Base-by-base conservation (phyloP, 2,888 invertebrate genomes). In the Apamea epomidion region DNA sequence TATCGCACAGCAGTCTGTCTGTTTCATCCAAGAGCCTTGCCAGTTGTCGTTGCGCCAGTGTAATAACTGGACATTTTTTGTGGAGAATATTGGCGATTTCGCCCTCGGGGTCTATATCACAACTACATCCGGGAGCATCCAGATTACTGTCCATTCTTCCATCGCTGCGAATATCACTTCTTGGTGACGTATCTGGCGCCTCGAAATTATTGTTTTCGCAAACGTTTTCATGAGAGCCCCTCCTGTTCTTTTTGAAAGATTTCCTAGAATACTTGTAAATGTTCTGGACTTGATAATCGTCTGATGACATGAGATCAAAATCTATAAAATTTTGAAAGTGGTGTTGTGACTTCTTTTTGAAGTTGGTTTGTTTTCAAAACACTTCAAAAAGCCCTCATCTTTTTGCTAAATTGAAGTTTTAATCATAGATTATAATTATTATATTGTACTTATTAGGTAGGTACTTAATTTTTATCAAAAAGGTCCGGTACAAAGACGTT, bases 51-150 rank as follows among this genome's bases (percentile, higher is more conserved):
- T 95, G 94, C 3, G 97, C 97, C 69, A 97, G 88, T 12, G 93
- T 93, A 32, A 97, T 96, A 1, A 96, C 95, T 10, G 96, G 95
- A 76, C 95, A 96, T 90, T 97, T 97, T 84, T 95, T 96, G 85
- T 96, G 96, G 12, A 96, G 90, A 79, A 97, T 95, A 84, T 92
- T 94, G 3, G 95, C 94, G 67, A 96, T 91, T 81, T 96, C 96
- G 2, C 90, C 92, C 32, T 97, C 95, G 5, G 93, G 88, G 62
- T 95, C 95, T 67, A 92, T 69, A 25, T 94, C 94, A 77, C 95
- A 96, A 82, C 94, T 95, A 84, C 96, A 96, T 2, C 92, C 78
- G 16, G 82, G 82, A 12, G 80, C 67, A 70, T 80, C 83, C 21
- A 70, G 45, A 65, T 91, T 48, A 71, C 78, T 87, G 45, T 91